Percentiles rank a stretch among this genome's conserved stretches.
Evolutionary conservation across 1,140 invertebrate genomes (phyloP).

Genomic region (Bombus polaris): DNA sequence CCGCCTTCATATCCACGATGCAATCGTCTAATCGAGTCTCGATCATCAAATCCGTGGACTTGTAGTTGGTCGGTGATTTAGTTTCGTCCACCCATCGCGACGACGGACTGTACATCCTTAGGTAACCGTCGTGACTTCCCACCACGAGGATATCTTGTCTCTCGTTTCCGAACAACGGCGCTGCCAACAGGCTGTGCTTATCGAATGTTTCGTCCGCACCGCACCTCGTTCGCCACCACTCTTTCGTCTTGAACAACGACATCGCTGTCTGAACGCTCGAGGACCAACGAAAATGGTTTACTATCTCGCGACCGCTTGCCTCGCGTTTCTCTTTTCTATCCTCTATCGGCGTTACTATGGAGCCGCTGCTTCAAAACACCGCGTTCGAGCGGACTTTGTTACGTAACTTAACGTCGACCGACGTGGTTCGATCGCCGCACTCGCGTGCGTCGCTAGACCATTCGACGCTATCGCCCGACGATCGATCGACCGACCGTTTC

Average conservation of each 20-base stretch:
- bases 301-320: not conserved
- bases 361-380: constrained; percentile 44
- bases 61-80: constrained; percentile 81
- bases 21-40: constrained; percentile 87
- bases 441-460: too few relatives aligned
- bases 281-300: not conserved
- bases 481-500: too few relatives aligned
- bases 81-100: constrained; percentile 80
- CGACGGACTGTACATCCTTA: constrained; percentile 87
- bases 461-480: too few relatives aligned
- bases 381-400: not conserved
- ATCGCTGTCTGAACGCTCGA: constrained; percentile 79
- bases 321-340: too few relatives aligned
- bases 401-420: not conserved
- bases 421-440: too few relatives aligned
- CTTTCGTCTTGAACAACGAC: constrained; percentile 91
- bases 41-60: constrained; percentile 87
- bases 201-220: constrained; percentile 87
- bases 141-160: constrained; percentile 86
- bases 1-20: constrained; percentile 88
- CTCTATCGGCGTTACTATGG: constrained; percentile 50
- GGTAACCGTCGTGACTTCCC: constrained; percentile 87
- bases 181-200: constrained; percentile 84
- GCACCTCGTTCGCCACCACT: constrained; percentile 88
- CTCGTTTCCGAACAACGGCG: constrained; percentile 86